These are phyloP conservation scores for Malaclemys terrapin DNA, from an alignment of 2,113 vertebrate genomes.

Conservation along the genomic window DNA sequence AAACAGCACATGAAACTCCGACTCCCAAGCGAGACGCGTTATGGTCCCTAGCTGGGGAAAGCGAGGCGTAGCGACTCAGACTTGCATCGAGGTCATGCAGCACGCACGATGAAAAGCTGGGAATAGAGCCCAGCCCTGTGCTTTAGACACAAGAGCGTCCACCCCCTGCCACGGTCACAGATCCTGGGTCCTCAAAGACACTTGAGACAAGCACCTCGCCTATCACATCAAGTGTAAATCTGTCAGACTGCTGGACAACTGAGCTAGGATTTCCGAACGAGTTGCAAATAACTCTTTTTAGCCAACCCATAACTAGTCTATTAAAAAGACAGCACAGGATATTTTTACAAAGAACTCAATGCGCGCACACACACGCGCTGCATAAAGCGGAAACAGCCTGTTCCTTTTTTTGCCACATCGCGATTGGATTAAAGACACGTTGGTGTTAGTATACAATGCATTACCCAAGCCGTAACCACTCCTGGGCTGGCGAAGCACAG, in stretches of 20 bases:
- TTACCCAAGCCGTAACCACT: neutral
- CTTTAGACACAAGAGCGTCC: neutral
- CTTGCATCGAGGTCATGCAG: neutral
- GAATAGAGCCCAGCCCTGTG: neutral
- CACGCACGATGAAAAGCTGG: neutral
- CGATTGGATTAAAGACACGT: neutral
- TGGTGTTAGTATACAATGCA: neutral
- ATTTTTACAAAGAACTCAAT: neutral
- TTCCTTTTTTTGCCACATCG: neutral
- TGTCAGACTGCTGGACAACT: neutral
- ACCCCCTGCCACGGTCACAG: neutral
- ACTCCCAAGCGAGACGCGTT: neutral
- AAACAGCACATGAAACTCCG: neutral
- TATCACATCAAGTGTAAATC: no score
- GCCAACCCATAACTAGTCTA: neutral
- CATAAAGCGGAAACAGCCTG: neutral
- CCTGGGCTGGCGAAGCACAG: neutral
- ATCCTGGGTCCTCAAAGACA: neutral
- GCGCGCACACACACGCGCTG: accelerated
- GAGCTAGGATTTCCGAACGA: neutral
- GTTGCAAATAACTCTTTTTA: neutral
- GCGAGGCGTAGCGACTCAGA: neutral
- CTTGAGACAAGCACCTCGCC: neutral
- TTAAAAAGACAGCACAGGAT: neutral
- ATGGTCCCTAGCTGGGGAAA: neutral